Conservation (phyloP, 2,113 vertebrate genomes). For the Turnix velox region DNA sequence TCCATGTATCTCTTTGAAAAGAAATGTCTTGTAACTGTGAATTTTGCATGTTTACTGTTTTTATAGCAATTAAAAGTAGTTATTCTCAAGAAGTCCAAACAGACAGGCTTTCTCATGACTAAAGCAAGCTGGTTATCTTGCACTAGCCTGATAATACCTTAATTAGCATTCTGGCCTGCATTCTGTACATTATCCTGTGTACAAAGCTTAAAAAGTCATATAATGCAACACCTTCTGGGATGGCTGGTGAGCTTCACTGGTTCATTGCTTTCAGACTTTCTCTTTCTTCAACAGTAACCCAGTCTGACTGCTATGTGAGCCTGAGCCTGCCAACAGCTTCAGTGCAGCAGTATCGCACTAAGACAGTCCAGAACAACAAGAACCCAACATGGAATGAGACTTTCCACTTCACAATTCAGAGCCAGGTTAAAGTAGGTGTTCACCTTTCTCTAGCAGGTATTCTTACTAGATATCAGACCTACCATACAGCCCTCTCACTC, state of each 20-base stretch:
- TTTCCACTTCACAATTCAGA: constrained; percentile 72
- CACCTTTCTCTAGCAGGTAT: not conserved
- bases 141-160: not conserved
- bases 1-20: not conserved
- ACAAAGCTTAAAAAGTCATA: not conserved
- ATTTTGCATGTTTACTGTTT: not conserved
- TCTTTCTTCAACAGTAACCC: constrained; percentile 43
- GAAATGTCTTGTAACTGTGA: not conserved
- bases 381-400: constrained; percentile 77
- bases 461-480: not conserved
- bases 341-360: constrained; percentile 62
- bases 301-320: constrained; percentile 77
- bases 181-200: not conserved
- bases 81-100: not conserved
- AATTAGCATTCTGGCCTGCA: not conserved
- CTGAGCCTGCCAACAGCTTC: constrained; percentile 78
- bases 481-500: not conserved
- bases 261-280: not conserved
- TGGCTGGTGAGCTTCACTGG: not conserved
- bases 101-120: not conserved
- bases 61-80: not conserved
- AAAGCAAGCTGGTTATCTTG: not conserved
- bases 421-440: constrained; percentile 73
- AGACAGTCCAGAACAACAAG: constrained; percentile 62
- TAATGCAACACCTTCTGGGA: not conserved